Base-by-base conservation (phyloP, 2,797 vertebrate species). In the Tinamus major region DNA sequence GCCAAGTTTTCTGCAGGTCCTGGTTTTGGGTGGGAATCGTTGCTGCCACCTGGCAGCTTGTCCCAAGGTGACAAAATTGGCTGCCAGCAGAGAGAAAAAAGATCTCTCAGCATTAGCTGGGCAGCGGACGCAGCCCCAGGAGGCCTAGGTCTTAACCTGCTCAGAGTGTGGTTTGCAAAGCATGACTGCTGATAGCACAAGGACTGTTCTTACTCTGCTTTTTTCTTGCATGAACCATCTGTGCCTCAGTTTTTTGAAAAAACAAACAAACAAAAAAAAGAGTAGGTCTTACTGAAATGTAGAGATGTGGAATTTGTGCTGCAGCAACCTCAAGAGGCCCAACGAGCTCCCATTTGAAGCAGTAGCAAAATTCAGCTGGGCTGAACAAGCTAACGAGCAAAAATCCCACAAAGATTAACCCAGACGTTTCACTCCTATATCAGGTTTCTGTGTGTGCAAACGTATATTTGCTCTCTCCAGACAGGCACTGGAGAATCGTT, bases 1-100 rank as follows among this genome's bases (percentile, higher is more conserved):
- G 97, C 97, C 94, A 78, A 81, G 67, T 87, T 98, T 98, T 51
- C 19, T 21, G 41, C 78, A 20, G 42, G 17, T 65, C 51, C 42
- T 5, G 37, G 35, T 15, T 33, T 26, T 29, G n/a, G 10, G 9
- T 13, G 49, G 44, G 13, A 83, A 61, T 24, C 2, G 2, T 26
- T 6, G 37, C 10, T 37, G 58, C 44, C 35, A 10, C 5, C 53
- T 2, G 62, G 44, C 42, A 12, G 16, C 48, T 74, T 51, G 2
- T 88, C 77, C 9, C 2, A 41, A 13, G 4, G 10, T 7, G 41
- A 17, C 76, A 17, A 13, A 42, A 2, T 0, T 4, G 39, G 33
- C 70, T 41, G 33, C 20, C 79, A 18, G 48, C 49, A 12, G 13
- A 18, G 31, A 42, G 12, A 18, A 17, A 4, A 69, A 75, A 63